Percentiles rank a stretch among this genome's conserved stretches.
phyloP scores from a whole-genome alignment of 2,888 invertebrate species.

The Plebejus melissa region DNA sequence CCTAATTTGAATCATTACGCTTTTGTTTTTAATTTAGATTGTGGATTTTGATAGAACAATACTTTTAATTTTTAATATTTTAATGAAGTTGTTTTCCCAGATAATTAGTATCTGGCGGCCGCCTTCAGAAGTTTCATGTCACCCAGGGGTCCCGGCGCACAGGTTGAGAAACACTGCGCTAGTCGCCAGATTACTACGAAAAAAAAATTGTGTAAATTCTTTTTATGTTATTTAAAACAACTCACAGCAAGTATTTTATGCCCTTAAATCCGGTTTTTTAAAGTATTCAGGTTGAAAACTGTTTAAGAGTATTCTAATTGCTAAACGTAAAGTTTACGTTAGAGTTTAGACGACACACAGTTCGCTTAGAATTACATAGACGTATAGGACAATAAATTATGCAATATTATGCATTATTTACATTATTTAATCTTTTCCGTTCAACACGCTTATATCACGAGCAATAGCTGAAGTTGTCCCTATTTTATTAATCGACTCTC shows the following conservation, averaged over 20 bases:
- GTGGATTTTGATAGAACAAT: no score
- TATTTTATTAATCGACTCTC: background rate
- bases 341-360: background rate
- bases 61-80: no score
- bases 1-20: no score
- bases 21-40: no score
- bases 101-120: background rate
- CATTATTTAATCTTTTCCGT: background rate
- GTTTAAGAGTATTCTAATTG: no score
- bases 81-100: no score
- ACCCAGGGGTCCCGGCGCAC: background rate
- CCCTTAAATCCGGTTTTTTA: background rate
- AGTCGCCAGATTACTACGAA: background rate
- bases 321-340: background rate
- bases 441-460: background rate
- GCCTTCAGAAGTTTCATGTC: background rate
- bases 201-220: no score
- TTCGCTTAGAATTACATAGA: background rate
- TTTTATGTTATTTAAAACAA: no score
- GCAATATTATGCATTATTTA: constrained; percentile 5
- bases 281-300: no score
- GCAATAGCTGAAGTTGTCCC: background rate
- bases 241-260: background rate
- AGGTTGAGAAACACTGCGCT: background rate
- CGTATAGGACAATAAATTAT: background rate